Conservation (phyloP, 1,140 invertebrate genomes). For the Rhagoletis zephyria region DNA sequence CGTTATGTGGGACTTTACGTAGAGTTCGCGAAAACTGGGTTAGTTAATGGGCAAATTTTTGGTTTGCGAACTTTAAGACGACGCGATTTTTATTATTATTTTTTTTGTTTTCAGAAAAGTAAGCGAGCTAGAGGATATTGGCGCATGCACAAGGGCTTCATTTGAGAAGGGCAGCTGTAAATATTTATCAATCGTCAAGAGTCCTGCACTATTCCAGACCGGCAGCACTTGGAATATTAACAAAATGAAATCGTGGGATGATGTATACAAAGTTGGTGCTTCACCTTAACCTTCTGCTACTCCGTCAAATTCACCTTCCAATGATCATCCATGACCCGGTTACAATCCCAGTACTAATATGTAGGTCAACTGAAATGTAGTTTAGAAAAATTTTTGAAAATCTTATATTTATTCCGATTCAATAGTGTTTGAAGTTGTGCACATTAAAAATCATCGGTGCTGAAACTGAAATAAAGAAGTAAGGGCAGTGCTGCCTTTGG, state of each 20-base stretch:
- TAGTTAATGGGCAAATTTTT: background rate
- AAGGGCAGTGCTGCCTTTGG: too few species aligned
- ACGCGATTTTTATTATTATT: background rate
- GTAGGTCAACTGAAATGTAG: too few species aligned
- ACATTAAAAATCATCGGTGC: too few species aligned
- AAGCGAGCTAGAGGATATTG: background rate
- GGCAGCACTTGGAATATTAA: background rate
- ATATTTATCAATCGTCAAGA: slow-evolving; percentile 36
- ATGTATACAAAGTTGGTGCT: background rate
- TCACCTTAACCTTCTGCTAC: too few species aligned
- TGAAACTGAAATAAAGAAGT: too few species aligned
- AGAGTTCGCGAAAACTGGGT: slow-evolving; percentile 54
- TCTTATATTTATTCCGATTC: too few species aligned
- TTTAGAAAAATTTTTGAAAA: too few species aligned
- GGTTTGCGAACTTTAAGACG: background rate
- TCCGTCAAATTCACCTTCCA: too few species aligned
- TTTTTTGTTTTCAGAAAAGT: slow-evolving; percentile 26
- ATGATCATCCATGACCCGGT: too few species aligned
- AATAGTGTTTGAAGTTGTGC: too few species aligned
- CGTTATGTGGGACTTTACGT: slow-evolving; percentile 8
- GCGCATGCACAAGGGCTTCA: background rate
- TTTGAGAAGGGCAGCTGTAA: slow-evolving; percentile 35
- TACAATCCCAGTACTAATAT: too few species aligned
- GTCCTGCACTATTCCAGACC: background rate
- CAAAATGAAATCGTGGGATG: slow-evolving; percentile 48